Evolutionary conservation across 2,888 invertebrate genomes (phyloP).

Genomic region (Cyrtodaria siliqua): DNA sequence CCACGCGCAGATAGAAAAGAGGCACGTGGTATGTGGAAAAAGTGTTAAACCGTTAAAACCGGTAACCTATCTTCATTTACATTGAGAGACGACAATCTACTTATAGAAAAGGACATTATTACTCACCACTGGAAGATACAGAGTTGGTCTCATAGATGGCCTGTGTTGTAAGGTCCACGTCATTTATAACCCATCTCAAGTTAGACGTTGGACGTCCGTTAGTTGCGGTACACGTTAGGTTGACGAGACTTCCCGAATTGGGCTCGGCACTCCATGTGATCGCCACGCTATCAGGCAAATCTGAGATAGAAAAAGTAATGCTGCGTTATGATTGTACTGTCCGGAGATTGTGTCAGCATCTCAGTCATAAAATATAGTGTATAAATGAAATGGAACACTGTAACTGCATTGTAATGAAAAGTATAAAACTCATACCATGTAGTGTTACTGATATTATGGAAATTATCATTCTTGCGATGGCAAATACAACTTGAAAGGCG

Average conservation of each 20-base stretch:
- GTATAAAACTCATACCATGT: too few species aligned
- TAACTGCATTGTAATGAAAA: too few species aligned
- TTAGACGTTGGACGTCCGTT: conserved; percentile 69
- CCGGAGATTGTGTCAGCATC: too few species aligned
- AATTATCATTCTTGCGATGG: too few species aligned
- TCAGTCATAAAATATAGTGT: too few species aligned
- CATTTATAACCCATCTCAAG: conserved; percentile 63
- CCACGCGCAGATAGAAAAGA: background rate
- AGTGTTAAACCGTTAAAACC: too few species aligned
- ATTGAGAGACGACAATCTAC: too few species aligned
- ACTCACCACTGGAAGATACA: conserved; percentile 55
- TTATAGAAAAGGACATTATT: background rate
- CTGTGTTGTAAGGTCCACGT: conserved; percentile 51
- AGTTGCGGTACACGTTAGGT: conserved; percentile 72
- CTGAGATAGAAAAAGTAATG: conserved; percentile 49
- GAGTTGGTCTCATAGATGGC: conserved; percentile 57
- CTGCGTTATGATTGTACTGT: too few species aligned
- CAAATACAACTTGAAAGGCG: too few species aligned
- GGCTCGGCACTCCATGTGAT: conserved; percentile 65
- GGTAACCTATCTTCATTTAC: too few species aligned
- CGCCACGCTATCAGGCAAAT: conserved; percentile 64
- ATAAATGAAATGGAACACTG: too few species aligned
- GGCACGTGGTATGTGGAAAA: background rate
- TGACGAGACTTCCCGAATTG: conserved; percentile 55
- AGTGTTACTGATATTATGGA: too few species aligned